Evolutionary conservation across 2,113 vertebrate species (phyloP).

Genomic region (Parus major): DNA sequence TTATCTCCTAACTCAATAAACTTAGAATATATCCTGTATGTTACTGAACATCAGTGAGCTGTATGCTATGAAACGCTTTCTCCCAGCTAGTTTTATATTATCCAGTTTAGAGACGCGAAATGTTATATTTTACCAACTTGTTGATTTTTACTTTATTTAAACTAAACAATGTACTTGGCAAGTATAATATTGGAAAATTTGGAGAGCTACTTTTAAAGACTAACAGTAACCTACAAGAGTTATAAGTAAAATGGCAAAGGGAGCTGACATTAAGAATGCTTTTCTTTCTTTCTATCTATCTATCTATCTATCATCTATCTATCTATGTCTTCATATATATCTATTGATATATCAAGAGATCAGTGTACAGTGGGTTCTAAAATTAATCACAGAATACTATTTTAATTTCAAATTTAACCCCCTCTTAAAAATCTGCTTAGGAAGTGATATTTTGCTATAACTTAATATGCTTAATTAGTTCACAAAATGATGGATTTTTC

Average conservation of each 20-base stretch:
- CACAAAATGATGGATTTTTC: background rate
- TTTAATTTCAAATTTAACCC: background rate
- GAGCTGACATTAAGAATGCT: background rate
- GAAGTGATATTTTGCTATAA: background rate
- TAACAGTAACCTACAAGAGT: background rate
- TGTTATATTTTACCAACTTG: background rate
- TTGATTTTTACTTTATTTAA: background rate
- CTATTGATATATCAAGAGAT: background rate
- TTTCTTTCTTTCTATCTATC: background rate
- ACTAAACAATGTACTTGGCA: background rate
- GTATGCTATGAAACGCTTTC: background rate
- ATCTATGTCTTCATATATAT: background rate
- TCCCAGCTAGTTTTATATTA: background rate
- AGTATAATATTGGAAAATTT: background rate
- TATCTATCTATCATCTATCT: background rate
- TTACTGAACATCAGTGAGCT: background rate
- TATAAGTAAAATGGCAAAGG: background rate
- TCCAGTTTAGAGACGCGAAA: background rate
- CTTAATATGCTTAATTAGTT: background rate
- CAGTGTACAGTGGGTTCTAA: background rate
- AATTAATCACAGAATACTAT: background rate
- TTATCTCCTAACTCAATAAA: conserved; percentile 32
- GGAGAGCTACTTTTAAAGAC: background rate
- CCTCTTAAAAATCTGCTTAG: background rate
- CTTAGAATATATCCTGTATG: background rate